Conservation (phyloP, 2,113 vertebrate genomes). For the Misgurnus mizolepis region DNA sequence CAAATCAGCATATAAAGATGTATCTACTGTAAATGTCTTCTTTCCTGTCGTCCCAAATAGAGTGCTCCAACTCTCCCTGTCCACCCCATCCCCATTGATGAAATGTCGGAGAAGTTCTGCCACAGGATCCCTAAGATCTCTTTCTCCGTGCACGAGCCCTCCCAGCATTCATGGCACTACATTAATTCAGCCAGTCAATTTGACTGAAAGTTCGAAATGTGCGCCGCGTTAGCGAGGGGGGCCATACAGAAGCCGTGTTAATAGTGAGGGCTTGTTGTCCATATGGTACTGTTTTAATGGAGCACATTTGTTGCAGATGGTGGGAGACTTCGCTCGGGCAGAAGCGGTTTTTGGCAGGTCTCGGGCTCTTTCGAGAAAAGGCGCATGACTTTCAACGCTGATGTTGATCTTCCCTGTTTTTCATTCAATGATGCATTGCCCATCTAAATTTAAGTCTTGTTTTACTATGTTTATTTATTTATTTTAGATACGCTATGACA, state of each 20-base stretch:
- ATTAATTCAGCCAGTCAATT: slow-evolving; percentile 87
- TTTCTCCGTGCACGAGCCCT: slow-evolving; percentile 78
- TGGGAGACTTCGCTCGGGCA: slow-evolving; percentile 83
- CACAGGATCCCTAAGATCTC: slow-evolving; percentile 72
- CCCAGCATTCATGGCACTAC: slow-evolving; percentile 76
- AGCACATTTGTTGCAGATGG: slow-evolving; percentile 96
- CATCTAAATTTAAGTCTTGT: slow-evolving; percentile 75
- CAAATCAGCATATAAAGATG: slow-evolving; percentile 11
- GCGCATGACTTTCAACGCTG: slow-evolving; percentile 64
- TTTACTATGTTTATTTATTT: slow-evolving; percentile 57
- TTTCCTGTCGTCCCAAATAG: neutral
- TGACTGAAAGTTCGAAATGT: slow-evolving; percentile 88
- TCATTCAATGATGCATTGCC: slow-evolving; percentile 74
- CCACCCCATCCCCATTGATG: slow-evolving; percentile 23
- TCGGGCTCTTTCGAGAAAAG: slow-evolving; percentile 62
- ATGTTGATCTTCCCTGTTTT: slow-evolving; percentile 73
- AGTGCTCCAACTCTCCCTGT: neutral
- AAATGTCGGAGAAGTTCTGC: slow-evolving; percentile 54
- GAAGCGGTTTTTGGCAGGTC: slow-evolving; percentile 82
- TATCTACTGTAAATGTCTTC: neutral
- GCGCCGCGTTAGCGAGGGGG: slow-evolving; percentile 80
- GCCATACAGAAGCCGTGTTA: slow-evolving; percentile 87
- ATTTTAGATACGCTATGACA: slow-evolving; percentile 67
- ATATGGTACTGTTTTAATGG: slow-evolving; percentile 96
- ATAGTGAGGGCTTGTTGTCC: slow-evolving; percentile 91